Evolutionary conservation across 2,888 invertebrate genomes (phyloP), one percentile per base, ranked within the genome.

Genomic region (Muschampia plurimacula): DNA sequence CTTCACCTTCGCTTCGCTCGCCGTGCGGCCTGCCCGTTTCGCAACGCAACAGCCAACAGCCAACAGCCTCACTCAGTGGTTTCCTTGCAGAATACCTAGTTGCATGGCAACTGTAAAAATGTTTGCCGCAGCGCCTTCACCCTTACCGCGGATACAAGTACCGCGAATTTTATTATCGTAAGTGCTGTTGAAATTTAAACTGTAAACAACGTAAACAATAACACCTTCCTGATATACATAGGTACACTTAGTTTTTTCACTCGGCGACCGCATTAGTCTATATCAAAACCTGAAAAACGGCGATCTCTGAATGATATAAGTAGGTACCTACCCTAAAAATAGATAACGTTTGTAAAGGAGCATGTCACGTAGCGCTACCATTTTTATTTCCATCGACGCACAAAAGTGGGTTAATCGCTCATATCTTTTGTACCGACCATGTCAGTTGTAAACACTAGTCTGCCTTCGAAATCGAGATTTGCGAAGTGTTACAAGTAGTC

Each of bases 61-160:
- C 55, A 28, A 55, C 71, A 71, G 71, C 71, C 86, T 85, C 89
- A 86, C 84, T 84, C 32, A 86, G 85, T 84, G 84, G 84, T 89
- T 89, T 88, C 86, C 89, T 91, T 88, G 90, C 92, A 90, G 88
- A 82, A 87, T 88, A 86, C 87, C 88, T 88, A 86, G 93, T 93
- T 92, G 93, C 93, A 91, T 93, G 89, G 93, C 93, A 93, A 93
- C 93, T 90, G 81, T 80, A 80, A 81, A 81, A 83, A 80, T 82
- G 82, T 82, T 80, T 82, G 81, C 79, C 79, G 80, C 78, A 80
- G 77, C 75, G 28, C 52, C 69, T 55, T 60, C 44, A 69, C 28
- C 55, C 22, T 55, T 9, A 28, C 10, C n/a, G 62, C 62, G 41
- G 59, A 65, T 49, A 59, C 55, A 44, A 55, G 13, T 67, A 70